Base-by-base conservation (phyloP, 2,797 vertebrate species). In the Silurus aristotelis region DNA sequence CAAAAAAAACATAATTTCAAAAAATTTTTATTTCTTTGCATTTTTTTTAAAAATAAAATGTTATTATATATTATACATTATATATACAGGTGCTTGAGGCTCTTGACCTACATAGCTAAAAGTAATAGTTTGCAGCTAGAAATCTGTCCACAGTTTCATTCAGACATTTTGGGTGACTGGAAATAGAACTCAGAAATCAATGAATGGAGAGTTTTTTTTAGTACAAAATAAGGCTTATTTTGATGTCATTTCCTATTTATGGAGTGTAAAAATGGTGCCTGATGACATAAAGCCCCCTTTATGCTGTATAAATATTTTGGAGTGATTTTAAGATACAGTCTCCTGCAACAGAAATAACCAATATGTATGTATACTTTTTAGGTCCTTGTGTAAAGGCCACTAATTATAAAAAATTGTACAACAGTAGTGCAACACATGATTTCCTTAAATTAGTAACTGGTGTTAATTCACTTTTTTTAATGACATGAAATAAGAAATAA, bases 131-230 rank as follows among this genome's bases (percentile, higher is more conserved):
- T 72, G 56, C n/a, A 80, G 2, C 25, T 48, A 61, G n/a, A 80
- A 2, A 0, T 72, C 77, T 71, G 38, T 66, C 19, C 12, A 43
- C 5, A n/a, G 13, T n/a, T 63, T 55, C 12, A 15, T 80, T 63
- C 19, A 68, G 22, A 52, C 25, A 27, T 63, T 85, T 80, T 72
- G n/a, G 46, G 67, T n/a, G 13, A 20, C 22, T 71, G 61, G 72
- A 84, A 80, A 80, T 66, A 61, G n/a, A 68, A 75, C 9, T 13
- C 22, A 61, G 5, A 83, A 82, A 71, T 84, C 27, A 56, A 73
- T 56, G 52, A 86, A 81, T 60, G n/a, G 48, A 48, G 48, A 48
- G 7, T 0, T 48, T 46, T 46, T 70, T 80, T 73, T 83, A n/a
- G 68, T 56, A 80, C 48, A 64, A 43, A 5, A 52, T 48, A 48